Base-by-base conservation (phyloP, 1,140 invertebrate species). In the Atta cephalotes region DNA sequence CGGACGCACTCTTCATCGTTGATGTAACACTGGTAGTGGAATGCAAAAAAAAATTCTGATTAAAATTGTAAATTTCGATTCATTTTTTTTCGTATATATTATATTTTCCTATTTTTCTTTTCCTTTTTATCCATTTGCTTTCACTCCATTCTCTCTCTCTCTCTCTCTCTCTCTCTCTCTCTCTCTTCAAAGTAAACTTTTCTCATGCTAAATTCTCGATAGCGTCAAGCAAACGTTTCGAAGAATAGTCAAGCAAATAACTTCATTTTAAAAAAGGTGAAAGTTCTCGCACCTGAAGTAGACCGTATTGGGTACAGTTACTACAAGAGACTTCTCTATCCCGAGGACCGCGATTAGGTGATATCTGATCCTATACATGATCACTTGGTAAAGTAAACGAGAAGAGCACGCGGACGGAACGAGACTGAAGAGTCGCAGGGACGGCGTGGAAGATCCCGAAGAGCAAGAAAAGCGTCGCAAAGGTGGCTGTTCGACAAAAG, bases 331-430 rank as follows among this genome's bases (percentile, higher is more conserved):
- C 65, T 65, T 62, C 63, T 79, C 51, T n/a, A 28, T 70, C 28
- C 71, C 39, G 82, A 88, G 82, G 79, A 85, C 76, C 62, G 72
- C 79, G 86, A 90, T 90, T 88, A 86, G 89, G 81, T 77, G 86
- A 74, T 90, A 87, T 81, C 66, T 76, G 88, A 79, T 77, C 62
- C 49, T 78, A 78, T 82, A 87, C 71, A 66, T 53, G 72, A 87
- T 87, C 68, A 49, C 62, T 89, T 63, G 65, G 63, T n/a, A 53
- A 60, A 88, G 28, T 79, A 79, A 49, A 85, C 65, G 56, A 65
- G 60, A 65, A 60, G 21, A 31, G 39, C 31, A 74, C 62, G 28
- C 60, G 16, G 21, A 82, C 49, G 63, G 58, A 78, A 53, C 51
- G 66, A 68, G 39, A 21, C n/a, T 88, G 72, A 78, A 89, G 80